phyloP scores from a whole-genome alignment of 2,888 invertebrate species.

The Osmoderma eremita region DNA sequence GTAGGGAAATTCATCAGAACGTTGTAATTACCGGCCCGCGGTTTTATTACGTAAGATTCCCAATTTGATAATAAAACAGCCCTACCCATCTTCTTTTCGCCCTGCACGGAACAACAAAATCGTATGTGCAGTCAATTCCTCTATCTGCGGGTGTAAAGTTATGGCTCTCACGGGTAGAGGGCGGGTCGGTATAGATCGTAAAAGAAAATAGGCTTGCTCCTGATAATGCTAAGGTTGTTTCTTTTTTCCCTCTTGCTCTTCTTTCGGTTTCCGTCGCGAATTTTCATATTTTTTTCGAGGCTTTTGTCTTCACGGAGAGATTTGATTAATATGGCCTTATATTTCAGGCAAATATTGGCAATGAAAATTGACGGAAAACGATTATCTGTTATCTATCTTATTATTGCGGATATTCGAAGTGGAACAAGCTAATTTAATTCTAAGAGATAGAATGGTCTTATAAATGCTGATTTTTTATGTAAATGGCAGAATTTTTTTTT shows the following conservation, averaged over 20 bases:
- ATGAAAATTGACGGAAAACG: slow-evolving; percentile 20
- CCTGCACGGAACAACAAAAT: slow-evolving; percentile 48
- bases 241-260: slow-evolving; percentile 1
- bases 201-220: slow-evolving; percentile 53
- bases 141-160: slow-evolving; percentile 51
- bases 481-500: too few species aligned
- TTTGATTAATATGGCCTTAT: slow-evolving; percentile 24
- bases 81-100: slow-evolving; percentile 32
- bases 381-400: slow-evolving; percentile 24
- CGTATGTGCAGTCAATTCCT: slow-evolving; percentile 53
- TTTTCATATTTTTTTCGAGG: slow-evolving; percentile 30
- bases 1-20: slow-evolving; percentile 50
- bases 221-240: slow-evolving; percentile 47
- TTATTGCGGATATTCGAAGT: neutral
- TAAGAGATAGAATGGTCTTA: too few species aligned
- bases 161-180: slow-evolving; percentile 50
- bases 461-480: too few species aligned
- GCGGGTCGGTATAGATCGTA: slow-evolving; percentile 48
- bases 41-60: slow-evolving; percentile 51
- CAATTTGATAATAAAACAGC: slow-evolving; percentile 51
- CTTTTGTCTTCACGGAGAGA: neutral
- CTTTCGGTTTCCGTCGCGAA: slow-evolving; percentile 13
- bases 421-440: too few species aligned
- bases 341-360: slow-evolving; percentile 24
- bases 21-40: slow-evolving; percentile 51